Base-by-base conservation (phyloP, 2,113 vertebrate genomes). In the Pollimyrus isidori region DNA sequence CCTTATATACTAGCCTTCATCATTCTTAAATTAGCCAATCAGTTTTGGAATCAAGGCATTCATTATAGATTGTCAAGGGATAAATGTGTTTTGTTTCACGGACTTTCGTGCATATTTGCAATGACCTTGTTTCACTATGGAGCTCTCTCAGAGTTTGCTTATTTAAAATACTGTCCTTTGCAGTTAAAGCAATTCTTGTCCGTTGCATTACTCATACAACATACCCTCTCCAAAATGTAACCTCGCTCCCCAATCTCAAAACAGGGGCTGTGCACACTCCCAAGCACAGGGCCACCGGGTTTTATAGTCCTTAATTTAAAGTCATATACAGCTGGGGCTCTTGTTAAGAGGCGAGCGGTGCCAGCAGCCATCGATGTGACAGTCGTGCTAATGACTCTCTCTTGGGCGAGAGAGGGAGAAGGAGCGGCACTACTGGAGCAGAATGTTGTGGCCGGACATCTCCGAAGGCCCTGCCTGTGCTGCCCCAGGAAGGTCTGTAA, bases 371-470 rank as follows among this genome's bases (percentile, higher is more conserved):
- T 23, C 45, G 21, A n/a, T 48, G 82, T 84, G 82, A 84, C 82
- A 48, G 39, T n/a, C 19, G 45, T n/a, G 45, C 82, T 84, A 84
- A 84, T 84, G 82, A 84, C 9, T 84, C 82, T 84, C 82, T 82
- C 76, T 45, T 35, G 73, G 73, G 30, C 3, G 42, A 48, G 82
- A 84, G 45, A 42, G 42, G 39, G 42, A 83, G 42, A 3, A 5
- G 10, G 17, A 10, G 39, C 42, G 0, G 45, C 5, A 0, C 35
- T 10, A 0, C 82, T 26, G 45, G 82, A 23, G 82, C 3, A 10
- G 45, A 13, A 84, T 23, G 35, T 17, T 42, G 17, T 42, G 73
- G 73, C 73, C 2, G 13, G 39, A 46, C 82, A 48, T 23, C 82
- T 23, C 10, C 39, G 19, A n/a, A 7, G 23, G 9, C 10, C 82